Evolutionary conservation across 2,888 invertebrate species (phyloP).

Genomic region (Drosophila phalerata): DNA sequence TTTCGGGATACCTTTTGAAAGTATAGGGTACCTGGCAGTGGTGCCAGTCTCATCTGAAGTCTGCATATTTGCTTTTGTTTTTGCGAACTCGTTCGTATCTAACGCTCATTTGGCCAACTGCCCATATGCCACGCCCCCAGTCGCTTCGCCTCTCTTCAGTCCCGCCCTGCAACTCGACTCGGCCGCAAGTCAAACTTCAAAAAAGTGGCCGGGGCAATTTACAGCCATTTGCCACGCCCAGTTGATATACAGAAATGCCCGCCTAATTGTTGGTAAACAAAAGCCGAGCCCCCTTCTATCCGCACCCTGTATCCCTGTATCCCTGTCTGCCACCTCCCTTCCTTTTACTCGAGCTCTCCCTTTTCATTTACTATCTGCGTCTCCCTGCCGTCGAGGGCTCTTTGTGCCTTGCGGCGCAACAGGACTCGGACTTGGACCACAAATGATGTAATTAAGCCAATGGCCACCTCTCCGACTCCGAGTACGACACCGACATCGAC

Average conservation of each 20-base stretch:
- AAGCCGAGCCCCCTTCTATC: conserved; percentile 47
- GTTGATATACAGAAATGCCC: conserved; percentile 51
- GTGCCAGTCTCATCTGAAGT: not conserved
- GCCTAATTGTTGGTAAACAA: conserved; percentile 79
- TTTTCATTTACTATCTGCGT: not conserved
- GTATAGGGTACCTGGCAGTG: not conserved
- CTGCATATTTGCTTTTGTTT: conserved; percentile 5
- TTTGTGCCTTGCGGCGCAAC: conserved; percentile 58
- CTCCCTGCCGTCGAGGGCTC: not conserved
- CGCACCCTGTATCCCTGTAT: too few relatives aligned
- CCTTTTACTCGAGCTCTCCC: not conserved
- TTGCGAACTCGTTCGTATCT: conserved; percentile 13
- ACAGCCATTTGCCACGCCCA: conserved; percentile 74
- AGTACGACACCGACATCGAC: not conserved
- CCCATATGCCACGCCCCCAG: conserved; percentile 44
- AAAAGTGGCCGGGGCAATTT: conserved; percentile 72
- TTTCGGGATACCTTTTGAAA: not conserved
- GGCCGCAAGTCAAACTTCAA: conserved; percentile 58
- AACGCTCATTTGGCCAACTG: conserved; percentile 44
- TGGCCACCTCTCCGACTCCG: conserved; percentile 26
- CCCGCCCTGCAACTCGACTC: not conserved
- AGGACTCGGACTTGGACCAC: conserved; percentile 64
- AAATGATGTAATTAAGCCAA: conserved; percentile 78
- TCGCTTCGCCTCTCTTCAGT: too few relatives aligned
- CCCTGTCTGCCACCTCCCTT: too few relatives aligned